Conservation (phyloP, 2,797 vertebrate species). For the Lophius americanus region DNA sequence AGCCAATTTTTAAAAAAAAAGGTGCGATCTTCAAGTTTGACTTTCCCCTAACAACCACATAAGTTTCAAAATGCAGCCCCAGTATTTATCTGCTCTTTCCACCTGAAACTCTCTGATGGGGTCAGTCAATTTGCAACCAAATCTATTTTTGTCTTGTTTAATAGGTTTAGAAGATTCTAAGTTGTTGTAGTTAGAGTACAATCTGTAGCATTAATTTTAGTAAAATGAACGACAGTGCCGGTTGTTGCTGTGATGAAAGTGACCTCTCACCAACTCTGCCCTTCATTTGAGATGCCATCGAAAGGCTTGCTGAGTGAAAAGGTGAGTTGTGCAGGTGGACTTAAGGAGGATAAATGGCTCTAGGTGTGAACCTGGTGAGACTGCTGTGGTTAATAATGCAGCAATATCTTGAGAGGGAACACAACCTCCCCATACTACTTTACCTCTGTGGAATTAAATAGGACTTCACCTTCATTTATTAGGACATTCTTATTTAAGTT, state of each 20-base stretch:
- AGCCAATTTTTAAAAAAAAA: too few species aligned
- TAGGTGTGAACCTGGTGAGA: constrained; percentile 49
- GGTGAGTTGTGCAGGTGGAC: constrained; percentile 30
- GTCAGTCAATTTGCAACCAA: not conserved
- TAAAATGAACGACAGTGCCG: not conserved
- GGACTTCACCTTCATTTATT: constrained; percentile 9
- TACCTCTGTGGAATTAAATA: constrained; percentile 38
- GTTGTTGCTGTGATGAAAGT: not conserved
- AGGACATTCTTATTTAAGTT: not conserved
- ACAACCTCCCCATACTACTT: constrained; percentile 43
- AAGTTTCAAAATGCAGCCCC: not conserved
- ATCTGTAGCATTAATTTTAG: too few species aligned
- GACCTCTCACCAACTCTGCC: constrained; percentile 5
- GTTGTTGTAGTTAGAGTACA: too few species aligned
- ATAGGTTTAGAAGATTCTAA: not conserved
- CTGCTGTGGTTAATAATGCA: constrained; percentile 68
- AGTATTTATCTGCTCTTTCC: too few species aligned
- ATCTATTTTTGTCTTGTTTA: too few species aligned
- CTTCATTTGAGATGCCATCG: constrained; percentile 17
- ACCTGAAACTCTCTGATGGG: not conserved
- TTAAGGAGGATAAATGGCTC: constrained; percentile 50
- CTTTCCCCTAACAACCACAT: not conserved
- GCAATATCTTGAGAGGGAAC: constrained; percentile 58
- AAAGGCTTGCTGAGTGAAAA: constrained; percentile 28
- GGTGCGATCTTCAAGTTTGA: too few species aligned